Evolutionary conservation across 2,797 vertebrate genomes (phyloP).

Genomic region (Hyperoplus immaculatus): DNA sequence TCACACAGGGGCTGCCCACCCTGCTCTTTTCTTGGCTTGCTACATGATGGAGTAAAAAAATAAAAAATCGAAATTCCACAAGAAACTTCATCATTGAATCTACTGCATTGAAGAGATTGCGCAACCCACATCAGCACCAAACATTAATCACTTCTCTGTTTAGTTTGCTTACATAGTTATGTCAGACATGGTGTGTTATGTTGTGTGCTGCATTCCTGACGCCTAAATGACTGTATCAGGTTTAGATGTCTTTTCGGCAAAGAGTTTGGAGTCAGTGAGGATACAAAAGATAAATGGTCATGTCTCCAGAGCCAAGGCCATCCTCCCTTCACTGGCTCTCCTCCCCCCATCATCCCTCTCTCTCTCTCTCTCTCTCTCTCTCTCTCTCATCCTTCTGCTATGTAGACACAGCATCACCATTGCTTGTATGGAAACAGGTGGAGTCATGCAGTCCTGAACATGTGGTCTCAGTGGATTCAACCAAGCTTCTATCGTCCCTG

Average conservation of each 20-base stretch:
- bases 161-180: conserved; percentile 1
- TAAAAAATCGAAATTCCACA: conserved; percentile 45
- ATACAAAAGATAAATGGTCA: conserved; percentile 65
- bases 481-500: conserved; percentile 42
- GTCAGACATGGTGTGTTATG: not conserved
- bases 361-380: conserved; percentile 2
- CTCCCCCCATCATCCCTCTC: conserved; percentile 26
- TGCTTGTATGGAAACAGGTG: conserved; percentile 51
- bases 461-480: conserved; percentile 58
- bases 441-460: conserved; percentile 63
- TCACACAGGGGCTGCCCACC: conserved; percentile 72
- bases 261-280: conserved; percentile 34
- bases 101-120: conserved; percentile 37
- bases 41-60: conserved; percentile 11
- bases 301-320: conserved; percentile 69
- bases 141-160: conserved; percentile 8
- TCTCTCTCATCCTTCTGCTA: conserved; percentile 43
- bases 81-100: conserved; percentile 49
- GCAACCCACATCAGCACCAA: conserved; percentile 3
- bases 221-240: conserved; percentile 2
- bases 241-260: conserved; percentile 31
- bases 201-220: conserved; percentile 13
- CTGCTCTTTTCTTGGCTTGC: conserved; percentile 72
- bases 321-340: conserved; percentile 35
- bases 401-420: conserved; percentile 53